Evolutionary conservation across 1,140 invertebrate species (phyloP), one percentile per base, ranked within the genome.

Genomic region (Hycleus phaleratus): DNA sequence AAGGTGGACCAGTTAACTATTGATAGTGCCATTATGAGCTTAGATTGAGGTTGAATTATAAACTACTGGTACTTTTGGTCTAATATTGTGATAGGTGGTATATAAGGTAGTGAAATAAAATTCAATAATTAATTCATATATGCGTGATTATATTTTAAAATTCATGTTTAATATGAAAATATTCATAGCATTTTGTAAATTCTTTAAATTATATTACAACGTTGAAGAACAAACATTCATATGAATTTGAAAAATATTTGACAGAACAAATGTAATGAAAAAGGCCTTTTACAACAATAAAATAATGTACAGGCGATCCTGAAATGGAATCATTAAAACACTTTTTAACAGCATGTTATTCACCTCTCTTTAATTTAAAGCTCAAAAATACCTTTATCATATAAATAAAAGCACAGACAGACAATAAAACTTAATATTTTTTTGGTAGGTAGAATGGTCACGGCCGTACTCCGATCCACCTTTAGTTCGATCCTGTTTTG

Each of bases 151-250:
- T 70, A 69, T 71, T 70, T 71, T 64, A 66, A 68, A 71, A 63
- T 69, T 67, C 65, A 68, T 58, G 57, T 71, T 71, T 70, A 70
- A 68, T 71, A 71, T 69, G 69, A 71, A 71, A 71, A 71, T 71
- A 71, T 71, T 68, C 62, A 68, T 68, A 69, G 69, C 68, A 71
- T 68, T 71, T 69, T 63, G 56, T 69, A 67, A 64, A 65, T 61
- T 66, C 60, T 68, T 67, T 61, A 68, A 68, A 70, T 68, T 66
- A 69, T 67, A 67, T 68, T 70, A 70, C 67, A 68, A 64, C 58
- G 56, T 65, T 63, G 58, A 58, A 62, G 56, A 65, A 65, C 62
- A 60, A 60, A 62, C 57, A 63, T 63, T 58, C 47, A 65, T 59
- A 60, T 57, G 56, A 62, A 62, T 45, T 59, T 53, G 61, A 63